Conservation (phyloP, 1,140 invertebrate species). For the Archegozetes longisetosus region DNA sequence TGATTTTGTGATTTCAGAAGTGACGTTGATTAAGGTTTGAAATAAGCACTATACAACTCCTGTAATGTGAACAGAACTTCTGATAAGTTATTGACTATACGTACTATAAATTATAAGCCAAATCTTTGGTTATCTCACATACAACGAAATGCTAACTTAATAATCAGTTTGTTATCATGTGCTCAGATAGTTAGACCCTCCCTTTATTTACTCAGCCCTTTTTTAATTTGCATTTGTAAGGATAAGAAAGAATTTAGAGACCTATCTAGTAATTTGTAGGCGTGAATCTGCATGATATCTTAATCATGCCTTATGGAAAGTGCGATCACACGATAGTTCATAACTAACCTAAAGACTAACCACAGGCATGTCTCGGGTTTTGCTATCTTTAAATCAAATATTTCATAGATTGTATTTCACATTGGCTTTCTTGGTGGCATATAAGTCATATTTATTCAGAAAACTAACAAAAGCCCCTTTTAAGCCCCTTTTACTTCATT, state of each 20-base stretch:
- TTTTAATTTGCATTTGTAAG: too few relatives aligned
- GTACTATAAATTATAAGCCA: too few relatives aligned
- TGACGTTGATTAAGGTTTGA: too few relatives aligned
- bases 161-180: background rate
- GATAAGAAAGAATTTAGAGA: too few relatives aligned
- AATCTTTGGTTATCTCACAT: too few relatives aligned
- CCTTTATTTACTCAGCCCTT: background rate
- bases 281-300: background rate
- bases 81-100: too few relatives aligned
- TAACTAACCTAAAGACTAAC: background rate
- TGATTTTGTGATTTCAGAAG: too few relatives aligned
- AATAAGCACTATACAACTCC: too few relatives aligned
- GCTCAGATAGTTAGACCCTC: background rate
- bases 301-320: too few relatives aligned
- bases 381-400: background rate
- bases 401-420: background rate
- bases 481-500: too few relatives aligned
- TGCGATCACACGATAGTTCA: background rate
- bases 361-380: background rate
- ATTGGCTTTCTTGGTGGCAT: background rate
- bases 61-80: too few relatives aligned
- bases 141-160: background rate
- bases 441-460: background rate
- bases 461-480: background rate
- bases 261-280: background rate